Evolutionary conservation across 2,113 vertebrate species (phyloP), one percentile per base, ranked within the genome.

Genomic region (Caretta caretta): DNA sequence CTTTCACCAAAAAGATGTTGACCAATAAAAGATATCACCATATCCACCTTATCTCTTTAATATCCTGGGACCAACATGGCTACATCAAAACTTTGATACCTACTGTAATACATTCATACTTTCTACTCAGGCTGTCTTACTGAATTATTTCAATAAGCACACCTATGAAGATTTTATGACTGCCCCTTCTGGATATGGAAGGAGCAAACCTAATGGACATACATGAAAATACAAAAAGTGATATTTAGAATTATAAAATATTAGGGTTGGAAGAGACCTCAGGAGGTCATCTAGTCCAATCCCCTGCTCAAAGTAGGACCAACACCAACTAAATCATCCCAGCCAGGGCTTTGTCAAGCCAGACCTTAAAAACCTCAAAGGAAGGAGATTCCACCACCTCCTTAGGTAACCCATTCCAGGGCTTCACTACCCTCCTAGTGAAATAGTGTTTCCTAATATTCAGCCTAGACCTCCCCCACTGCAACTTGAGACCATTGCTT

Each of bases 161-260:
- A 83, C 38, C 69, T 76, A 88, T 96, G 87, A 96, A 95, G 89
- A 95, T 93, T 96, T 96, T 88, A 96, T 94, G 53, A 95, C 48
- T 87, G 65, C 10, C 79, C 31, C 49, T 96, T 94, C 10, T 82
- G 90, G 31, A 72, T 0, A 91, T 17, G 12, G 80, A 91, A 96
- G 42, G 57, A 95, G 86, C 5, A 86, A 93, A 19, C 27, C 62
- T 69, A 72, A 88, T 83, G 83, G 27, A 90, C 10, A 27, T 42
- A 69, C 20, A 85, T 65, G 92, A 85, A 19, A 94, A 91, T 56
- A 48, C 29, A 90, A 85, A 80, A 38, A 69, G 35, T 49, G 53
- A 19, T 27, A 86, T 94, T 93, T 90, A 57, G 49, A 49, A 49
- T 49, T 2, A 49, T 11, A 49, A 11, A 49, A 49, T 49, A 49